A percentile compares a stretch with the other conserved stretches of the same genome.
Evolutionary conservation across 2,888 invertebrate genomes (phyloP).

Genomic region (Aphidius colemani): DNA sequence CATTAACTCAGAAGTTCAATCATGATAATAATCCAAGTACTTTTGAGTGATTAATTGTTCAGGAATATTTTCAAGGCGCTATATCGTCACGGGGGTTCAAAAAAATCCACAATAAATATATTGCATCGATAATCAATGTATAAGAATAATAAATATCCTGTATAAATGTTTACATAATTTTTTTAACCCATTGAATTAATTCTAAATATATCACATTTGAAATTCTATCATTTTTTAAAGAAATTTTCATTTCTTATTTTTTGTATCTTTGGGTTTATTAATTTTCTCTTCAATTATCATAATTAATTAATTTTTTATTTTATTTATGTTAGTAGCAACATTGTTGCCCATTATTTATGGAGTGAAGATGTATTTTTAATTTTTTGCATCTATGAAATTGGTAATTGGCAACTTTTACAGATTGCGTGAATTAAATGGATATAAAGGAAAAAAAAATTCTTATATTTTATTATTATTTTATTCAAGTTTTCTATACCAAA

Average conservation of each 20-base stretch:
- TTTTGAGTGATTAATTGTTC: slow-evolving; percentile 53
- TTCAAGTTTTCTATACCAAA: too few species aligned
- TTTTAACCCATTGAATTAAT: too few species aligned
- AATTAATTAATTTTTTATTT: background rate
- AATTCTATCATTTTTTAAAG: too few species aligned
- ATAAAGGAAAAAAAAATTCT: too few species aligned
- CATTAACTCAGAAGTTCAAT: slow-evolving; percentile 33
- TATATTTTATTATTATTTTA: too few species aligned
- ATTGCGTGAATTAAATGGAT: slow-evolving; percentile 33
- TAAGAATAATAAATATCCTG: too few species aligned
- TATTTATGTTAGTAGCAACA: too few species aligned
- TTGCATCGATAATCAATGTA: background rate
- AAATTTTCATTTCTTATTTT: too few species aligned
- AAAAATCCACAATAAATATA: slow-evolving; percentile 8
- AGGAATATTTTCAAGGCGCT: slow-evolving; percentile 30
- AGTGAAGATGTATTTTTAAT: slow-evolving; percentile 27
- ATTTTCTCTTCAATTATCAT: too few species aligned
- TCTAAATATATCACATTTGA: too few species aligned
- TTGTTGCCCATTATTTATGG: slow-evolving; percentile 18
- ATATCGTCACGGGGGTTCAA: slow-evolving; percentile 35
- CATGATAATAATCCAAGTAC: slow-evolving; percentile 39
- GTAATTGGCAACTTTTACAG: slow-evolving; percentile 47
- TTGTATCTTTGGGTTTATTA: too few species aligned
- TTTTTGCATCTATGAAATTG: slow-evolving; percentile 26
- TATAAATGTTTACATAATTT: too few species aligned